Conservation (phyloP, 1,140 invertebrate genomes). For the Dreissena polymorpha region DNA sequence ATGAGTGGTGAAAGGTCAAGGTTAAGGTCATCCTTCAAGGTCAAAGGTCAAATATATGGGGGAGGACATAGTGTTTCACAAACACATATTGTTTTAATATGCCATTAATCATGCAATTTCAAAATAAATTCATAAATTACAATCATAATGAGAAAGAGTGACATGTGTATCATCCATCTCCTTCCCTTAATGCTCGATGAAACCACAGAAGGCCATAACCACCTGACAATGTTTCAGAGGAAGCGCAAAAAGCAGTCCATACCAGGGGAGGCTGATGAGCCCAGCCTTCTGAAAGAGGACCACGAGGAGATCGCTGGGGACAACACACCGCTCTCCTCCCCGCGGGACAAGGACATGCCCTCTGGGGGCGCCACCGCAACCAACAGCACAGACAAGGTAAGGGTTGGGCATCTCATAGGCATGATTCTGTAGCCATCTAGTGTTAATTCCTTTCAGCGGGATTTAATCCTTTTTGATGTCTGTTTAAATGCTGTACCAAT, state of each 20-base stretch:
- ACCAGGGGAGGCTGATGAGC: slow-evolving; percentile 68
- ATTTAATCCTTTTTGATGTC: neutral
- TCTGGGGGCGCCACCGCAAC: neutral
- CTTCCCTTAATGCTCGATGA: too few species aligned
- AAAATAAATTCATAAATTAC: too few species aligned
- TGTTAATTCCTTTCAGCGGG: neutral
- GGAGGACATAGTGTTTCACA: too few species aligned
- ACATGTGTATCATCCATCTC: too few species aligned
- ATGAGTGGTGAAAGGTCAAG: too few species aligned
- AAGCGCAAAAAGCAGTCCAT: slow-evolving; percentile 78
- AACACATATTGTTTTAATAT: too few species aligned
- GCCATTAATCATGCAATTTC: too few species aligned
- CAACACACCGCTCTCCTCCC: slow-evolving; percentile 46
- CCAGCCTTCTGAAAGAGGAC: slow-evolving; percentile 60
- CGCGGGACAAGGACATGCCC: neutral
- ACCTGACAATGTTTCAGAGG: slow-evolving; percentile 59
- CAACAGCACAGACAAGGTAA: slow-evolving; percentile 1
- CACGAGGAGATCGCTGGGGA: slow-evolving; percentile 50
- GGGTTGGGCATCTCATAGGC: slow-evolving; percentile 13
- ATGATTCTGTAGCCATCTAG: neutral
- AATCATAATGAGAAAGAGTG: too few species aligned
- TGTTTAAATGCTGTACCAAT: neutral
- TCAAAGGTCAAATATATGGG: too few species aligned
- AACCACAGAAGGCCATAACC: neutral
- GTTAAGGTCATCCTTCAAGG: too few species aligned